Evolutionary conservation across 2,113 vertebrate genomes (phyloP).

Genomic region (Ammodytes dubius): DNA sequence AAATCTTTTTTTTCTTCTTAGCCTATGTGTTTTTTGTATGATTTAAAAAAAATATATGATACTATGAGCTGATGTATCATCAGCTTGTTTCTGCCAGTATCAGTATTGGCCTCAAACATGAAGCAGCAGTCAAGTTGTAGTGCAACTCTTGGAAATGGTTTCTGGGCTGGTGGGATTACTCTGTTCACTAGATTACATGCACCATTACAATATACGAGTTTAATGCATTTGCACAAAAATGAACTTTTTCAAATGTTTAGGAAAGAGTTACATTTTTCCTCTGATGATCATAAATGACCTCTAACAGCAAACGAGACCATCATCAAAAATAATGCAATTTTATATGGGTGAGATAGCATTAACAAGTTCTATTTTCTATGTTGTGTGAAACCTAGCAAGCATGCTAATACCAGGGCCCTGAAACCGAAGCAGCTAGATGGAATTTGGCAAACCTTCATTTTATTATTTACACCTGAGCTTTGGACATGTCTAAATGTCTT

Average conservation of each 20-base stretch:
- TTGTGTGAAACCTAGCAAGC: not conserved
- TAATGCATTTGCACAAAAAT: no score
- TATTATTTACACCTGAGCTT: not conserved
- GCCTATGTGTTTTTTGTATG: not conserved
- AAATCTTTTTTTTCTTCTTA: no score
- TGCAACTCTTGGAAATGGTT: not conserved
- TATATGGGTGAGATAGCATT: no score
- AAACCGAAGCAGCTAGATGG: constrained; percentile 3
- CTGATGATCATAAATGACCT: no score
- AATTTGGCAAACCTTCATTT: not conserved
- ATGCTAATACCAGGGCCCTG: not conserved
- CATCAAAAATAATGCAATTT: no score
- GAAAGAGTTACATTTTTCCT: no score
- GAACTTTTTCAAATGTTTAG: no score
- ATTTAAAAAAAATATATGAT: not conserved
- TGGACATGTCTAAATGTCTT: not conserved
- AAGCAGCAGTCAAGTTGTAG: not conserved
- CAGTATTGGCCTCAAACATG: not conserved
- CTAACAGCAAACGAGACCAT: no score
- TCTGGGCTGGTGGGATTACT: not conserved
- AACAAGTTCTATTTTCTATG: no score
- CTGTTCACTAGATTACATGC: not conserved
- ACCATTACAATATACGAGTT: not conserved
- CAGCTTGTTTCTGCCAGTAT: not conserved
- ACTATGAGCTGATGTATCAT: not conserved